phyloP scores from a whole-genome alignment of 2,888 invertebrate genomes.

The Branchellion lobata region DNA sequence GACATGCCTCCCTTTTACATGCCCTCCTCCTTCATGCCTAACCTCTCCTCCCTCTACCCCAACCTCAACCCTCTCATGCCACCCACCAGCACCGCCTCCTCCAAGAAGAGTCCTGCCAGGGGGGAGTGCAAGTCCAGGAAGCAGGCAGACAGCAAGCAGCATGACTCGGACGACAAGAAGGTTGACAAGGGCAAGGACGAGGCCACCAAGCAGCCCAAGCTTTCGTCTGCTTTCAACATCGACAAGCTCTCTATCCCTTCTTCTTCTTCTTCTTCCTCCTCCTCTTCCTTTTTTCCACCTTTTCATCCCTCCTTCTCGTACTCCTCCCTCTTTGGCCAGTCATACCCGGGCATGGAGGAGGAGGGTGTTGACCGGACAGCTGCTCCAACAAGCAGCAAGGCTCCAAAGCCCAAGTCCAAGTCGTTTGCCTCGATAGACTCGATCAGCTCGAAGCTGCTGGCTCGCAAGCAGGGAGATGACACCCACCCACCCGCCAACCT shows the following conservation, averaged over 20 bases:
- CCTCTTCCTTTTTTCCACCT: constrained; percentile 6
- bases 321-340: neutral
- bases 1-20: constrained; percentile 34
- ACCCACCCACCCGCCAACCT: no score
- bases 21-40: constrained; percentile 17
- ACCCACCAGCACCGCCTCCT: neutral
- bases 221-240: constrained; percentile 39
- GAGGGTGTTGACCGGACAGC: neutral
- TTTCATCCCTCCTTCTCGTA: constrained; percentile 18
- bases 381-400: neutral
- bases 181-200: neutral
- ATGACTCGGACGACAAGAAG: neutral
- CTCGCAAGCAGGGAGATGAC: constrained; percentile 40
- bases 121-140: neutral
- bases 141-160: neutral
- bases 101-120: constrained; percentile 2
- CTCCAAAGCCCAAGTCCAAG: constrained; percentile 18
- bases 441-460: constrained; percentile 46
- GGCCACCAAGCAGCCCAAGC: neutral
- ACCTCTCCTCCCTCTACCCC: constrained; percentile 1
- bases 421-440: constrained; percentile 42
- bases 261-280: neutral
- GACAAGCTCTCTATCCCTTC: constrained; percentile 28
- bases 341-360: neutral
- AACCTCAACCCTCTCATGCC: constrained; percentile 1